phyloP scores from a whole-genome alignment of 2,888 invertebrate species.

The Cataglyphis albicans region DNA sequence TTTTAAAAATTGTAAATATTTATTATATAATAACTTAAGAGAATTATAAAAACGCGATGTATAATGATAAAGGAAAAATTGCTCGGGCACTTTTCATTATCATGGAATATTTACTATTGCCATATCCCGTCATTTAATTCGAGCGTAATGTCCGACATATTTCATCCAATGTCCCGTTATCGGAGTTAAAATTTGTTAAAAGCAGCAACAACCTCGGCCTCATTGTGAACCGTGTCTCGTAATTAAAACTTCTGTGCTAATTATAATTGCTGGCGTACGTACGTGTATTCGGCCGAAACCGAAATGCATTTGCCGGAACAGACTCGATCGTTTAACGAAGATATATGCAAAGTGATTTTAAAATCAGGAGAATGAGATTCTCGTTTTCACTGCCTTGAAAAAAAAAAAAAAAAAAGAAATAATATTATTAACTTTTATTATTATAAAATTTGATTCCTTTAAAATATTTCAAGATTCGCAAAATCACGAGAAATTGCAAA shows the following conservation, averaged over 20 bases:
- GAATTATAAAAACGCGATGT: background rate
- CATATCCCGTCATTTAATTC: slow-evolving; percentile 60
- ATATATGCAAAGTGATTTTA: background rate
- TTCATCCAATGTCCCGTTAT: slow-evolving; percentile 69
- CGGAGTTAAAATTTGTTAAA: slow-evolving; percentile 71
- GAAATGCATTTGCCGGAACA: background rate
- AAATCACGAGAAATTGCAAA: background rate
- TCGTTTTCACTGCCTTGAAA: background rate
- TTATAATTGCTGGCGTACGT: slow-evolving; percentile 73
- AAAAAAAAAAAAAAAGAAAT: background rate
- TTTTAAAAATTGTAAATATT: background rate
- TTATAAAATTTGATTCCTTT: background rate
- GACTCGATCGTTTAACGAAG: slow-evolving; percentile 25
- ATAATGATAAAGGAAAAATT: slow-evolving; percentile 1
- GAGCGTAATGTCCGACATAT: slow-evolving; percentile 65
- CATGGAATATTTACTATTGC: slow-evolving; percentile 58
- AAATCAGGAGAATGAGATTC: background rate
- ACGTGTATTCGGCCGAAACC: slow-evolving; percentile 42
- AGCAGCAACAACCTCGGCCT: slow-evolving; percentile 42
- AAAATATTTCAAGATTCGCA: background rate
- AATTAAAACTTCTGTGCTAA: slow-evolving; percentile 78
- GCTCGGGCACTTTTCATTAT: slow-evolving; percentile 30
- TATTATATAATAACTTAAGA: background rate
- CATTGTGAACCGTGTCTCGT: slow-evolving; percentile 71
- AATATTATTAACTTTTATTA: background rate